Base-by-base conservation (phyloP, 2,113 vertebrate species). In the Indicator maculatus region DNA sequence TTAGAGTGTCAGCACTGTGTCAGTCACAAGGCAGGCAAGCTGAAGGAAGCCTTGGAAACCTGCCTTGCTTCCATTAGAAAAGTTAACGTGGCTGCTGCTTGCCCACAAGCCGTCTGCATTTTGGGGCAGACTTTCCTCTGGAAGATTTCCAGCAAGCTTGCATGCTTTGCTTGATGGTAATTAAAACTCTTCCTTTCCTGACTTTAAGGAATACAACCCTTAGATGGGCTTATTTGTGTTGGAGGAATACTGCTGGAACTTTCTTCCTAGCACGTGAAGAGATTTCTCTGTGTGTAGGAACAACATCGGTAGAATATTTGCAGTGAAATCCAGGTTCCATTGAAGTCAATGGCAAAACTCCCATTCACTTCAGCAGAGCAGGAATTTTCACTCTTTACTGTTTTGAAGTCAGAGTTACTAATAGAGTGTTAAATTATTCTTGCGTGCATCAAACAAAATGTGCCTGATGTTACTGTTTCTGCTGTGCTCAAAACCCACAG, bases 321-420 rank as follows among this genome's bases (percentile, higher is more conserved):
- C 88, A 93, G 65, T 83, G 85, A 88, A 93, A 88, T 66, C 58
- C 73, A 86, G 94, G 73, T 73, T 91, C 65, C 65, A 20, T 84
- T 95, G 93, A 93, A 96, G 85, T 94, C 63, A 91, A 4, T 95
- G 80, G 94, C 93, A 95, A 91, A 94, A 83, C 83, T 95, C 91
- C 94, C 91, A 21, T 95, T 93, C 65, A 69, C 50, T 95, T 95
- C 88, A 86, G 85, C 28, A 41, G 60, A 94, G 86, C 76, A 96
- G 76, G 76, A 95, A 88, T 95, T 95, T 95, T 95, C 90, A 78
- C 85, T 88, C 70, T 86, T 76, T 66, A 45, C 89, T 95, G 91
- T 92, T 96, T 95, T 92, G 92, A 95, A 97, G 95, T 96, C 76
- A 72, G 88, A 92, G 59, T 95, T 96, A 93, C 74, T 93, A 79